Conservation (phyloP, 1,140 invertebrate genomes). For the Subanguina moxae region DNA sequence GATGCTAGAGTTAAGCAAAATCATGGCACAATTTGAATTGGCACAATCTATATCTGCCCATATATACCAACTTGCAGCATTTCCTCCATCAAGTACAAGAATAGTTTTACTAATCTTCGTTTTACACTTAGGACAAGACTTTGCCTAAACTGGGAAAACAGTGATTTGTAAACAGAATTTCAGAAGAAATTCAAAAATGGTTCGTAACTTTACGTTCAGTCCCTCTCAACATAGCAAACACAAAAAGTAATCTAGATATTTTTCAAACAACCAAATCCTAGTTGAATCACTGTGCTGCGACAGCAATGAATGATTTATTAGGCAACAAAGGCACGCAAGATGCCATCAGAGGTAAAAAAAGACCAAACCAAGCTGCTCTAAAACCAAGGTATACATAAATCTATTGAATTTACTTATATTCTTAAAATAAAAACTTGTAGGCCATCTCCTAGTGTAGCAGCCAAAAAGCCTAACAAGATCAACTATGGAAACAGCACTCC, state of each 20-base stretch:
- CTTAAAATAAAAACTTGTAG: background rate
- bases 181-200: no score
- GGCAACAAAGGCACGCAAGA: conserved; percentile 2
- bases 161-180: no score
- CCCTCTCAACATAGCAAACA: no score
- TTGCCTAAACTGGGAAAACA: no score
- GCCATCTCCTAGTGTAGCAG: background rate
- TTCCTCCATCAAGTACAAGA: no score
- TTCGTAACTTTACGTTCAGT: no score
- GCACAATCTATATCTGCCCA: no score
- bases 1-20: no score
- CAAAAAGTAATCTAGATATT: background rate
- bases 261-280: background rate
- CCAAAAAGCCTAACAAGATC: background rate
- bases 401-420: background rate
- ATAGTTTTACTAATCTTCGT: no score
- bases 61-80: no score
- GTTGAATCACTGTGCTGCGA: background rate
- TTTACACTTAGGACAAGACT: no score
- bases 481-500: background rate
- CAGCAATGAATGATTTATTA: background rate
- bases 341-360: background rate
- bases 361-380: background rate
- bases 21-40: no score
- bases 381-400: background rate